A percentile compares a stretch with the other conserved stretches of the same genome.
These are phyloP conservation scores for Thereva unica DNA, from an alignment of 2,888 invertebrate species.

Conservation along the genomic window DNA sequence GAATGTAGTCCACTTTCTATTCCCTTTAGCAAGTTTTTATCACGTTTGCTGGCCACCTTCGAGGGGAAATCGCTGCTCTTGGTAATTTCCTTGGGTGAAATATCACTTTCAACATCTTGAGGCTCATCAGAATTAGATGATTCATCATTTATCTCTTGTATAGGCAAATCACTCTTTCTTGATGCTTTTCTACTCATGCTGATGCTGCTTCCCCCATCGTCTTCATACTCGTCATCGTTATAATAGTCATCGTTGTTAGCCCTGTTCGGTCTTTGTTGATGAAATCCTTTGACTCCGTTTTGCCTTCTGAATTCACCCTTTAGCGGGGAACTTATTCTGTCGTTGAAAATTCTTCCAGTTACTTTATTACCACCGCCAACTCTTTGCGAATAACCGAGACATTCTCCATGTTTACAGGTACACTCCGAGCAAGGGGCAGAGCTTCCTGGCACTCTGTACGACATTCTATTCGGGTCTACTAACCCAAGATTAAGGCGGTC, in stretches of 20 bases:
- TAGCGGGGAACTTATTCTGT: background rate
- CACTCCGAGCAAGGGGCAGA: too few species aligned
- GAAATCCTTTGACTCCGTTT: background rate
- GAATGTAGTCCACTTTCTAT: background rate
- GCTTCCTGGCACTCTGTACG: too few species aligned
- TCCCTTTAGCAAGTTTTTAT: slow-evolving; percentile 4
- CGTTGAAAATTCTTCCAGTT: background rate
- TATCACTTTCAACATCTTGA: slow-evolving; percentile 1
- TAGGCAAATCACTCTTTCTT: slow-evolving; percentile 17
- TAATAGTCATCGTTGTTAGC: slow-evolving; percentile 4
- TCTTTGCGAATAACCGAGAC: too few species aligned
- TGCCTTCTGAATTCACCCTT: background rate
- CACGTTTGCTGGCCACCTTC: background rate
- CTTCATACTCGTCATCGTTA: background rate
- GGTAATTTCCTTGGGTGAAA: slow-evolving; percentile 5
- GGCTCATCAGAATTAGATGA: slow-evolving; percentile 21
- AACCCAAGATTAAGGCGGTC: too few species aligned
- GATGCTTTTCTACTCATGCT: slow-evolving; percentile 1
- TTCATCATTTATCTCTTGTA: slow-evolving; percentile 11
- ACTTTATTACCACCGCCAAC: background rate
- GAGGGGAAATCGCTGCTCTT: background rate
- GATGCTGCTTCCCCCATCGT: too few species aligned
- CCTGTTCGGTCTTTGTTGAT: slow-evolving; percentile 4
- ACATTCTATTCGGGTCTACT: too few species aligned
- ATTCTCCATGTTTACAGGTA: too few species aligned